Conservation (phyloP, 35 echinoderm and acorn worm species). For the Diadema setosum region DNA sequence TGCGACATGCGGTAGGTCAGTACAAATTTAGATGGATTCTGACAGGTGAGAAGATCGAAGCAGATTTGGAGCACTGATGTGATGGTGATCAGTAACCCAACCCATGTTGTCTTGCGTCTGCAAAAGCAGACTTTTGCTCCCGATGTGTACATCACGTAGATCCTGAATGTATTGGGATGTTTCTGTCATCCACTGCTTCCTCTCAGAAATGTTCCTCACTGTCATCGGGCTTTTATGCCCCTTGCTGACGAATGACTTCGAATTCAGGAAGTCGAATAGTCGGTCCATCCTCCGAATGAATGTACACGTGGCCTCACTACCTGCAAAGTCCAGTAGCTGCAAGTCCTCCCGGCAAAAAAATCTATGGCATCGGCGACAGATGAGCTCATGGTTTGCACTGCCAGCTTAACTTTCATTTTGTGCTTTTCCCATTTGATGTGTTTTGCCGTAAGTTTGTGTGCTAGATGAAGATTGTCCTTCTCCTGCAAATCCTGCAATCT, state of each 20-base stretch:
- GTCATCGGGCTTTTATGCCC: constrained; percentile 56
- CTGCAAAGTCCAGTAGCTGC: constrained; percentile 25
- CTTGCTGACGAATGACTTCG: not conserved
- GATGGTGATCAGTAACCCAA: constrained; percentile 33
- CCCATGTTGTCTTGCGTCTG: constrained; percentile 28
- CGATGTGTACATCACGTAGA: not conserved
- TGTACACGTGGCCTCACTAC: constrained; percentile 41
- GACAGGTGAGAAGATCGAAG: constrained; percentile 1
- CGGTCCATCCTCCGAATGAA: constrained; percentile 69
- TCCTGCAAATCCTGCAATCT: constrained; percentile 43
- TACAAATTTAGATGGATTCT: constrained; percentile 6
- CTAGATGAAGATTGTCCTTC: constrained; percentile 40
- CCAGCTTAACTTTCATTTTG: constrained; percentile 81
- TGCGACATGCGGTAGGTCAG: constrained; percentile 57
- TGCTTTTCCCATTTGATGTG: constrained; percentile 59
- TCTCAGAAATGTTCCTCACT: not conserved
- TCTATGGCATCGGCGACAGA: constrained; percentile 75
- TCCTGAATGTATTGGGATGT: constrained; percentile 44
- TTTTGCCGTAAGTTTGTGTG: constrained; percentile 61
- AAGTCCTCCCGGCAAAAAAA: constrained; percentile 53
- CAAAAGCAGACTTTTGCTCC: not conserved
- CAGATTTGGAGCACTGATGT: constrained; percentile 19
- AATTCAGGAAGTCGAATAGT: constrained; percentile 65
- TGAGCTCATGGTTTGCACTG: constrained; percentile 60
- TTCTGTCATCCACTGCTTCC: constrained; percentile 26